Evolutionary conservation across 1,140 invertebrate genomes (phyloP).

Genomic region (Cydia pomonella): DNA sequence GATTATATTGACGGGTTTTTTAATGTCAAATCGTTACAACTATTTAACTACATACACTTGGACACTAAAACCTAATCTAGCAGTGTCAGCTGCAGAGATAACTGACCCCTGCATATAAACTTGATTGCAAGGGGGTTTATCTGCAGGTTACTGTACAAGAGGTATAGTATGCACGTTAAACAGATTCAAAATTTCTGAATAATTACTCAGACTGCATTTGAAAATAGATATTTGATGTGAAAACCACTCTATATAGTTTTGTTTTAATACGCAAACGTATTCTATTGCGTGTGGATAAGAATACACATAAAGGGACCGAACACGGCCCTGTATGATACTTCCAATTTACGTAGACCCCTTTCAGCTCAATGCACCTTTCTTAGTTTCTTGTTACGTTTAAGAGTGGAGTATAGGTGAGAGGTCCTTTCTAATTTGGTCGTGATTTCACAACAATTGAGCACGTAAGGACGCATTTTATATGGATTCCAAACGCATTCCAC

Average conservation of each 20-base stretch:
- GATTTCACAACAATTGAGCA: conserved; percentile 51
- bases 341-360: conserved; percentile 56
- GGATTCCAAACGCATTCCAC: conserved; percentile 70
- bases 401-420: conserved; percentile 28
- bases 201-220: no score
- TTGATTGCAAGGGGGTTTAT: no score
- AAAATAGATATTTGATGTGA: not conserved
- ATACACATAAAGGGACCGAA: conserved; percentile 62
- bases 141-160: no score
- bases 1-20: no score
- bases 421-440: conserved; percentile 46
- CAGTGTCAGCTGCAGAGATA: no score
- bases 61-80: no score
- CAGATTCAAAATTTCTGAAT: no score
- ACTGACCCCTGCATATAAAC: no score
- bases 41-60: no score
- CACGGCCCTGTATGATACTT: conserved; percentile 47
- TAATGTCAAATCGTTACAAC: no score
- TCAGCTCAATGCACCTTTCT: conserved; percentile 21
- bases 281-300: conserved; percentile 65
- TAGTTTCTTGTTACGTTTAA: not conserved
- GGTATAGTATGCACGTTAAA: no score
- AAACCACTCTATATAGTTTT: conserved; percentile 43
- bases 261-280: conserved; percentile 50
- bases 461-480: conserved; percentile 71